phyloP scores from a whole-genome alignment of 2,797 vertebrate genomes.

The Falco peregrinus region DNA sequence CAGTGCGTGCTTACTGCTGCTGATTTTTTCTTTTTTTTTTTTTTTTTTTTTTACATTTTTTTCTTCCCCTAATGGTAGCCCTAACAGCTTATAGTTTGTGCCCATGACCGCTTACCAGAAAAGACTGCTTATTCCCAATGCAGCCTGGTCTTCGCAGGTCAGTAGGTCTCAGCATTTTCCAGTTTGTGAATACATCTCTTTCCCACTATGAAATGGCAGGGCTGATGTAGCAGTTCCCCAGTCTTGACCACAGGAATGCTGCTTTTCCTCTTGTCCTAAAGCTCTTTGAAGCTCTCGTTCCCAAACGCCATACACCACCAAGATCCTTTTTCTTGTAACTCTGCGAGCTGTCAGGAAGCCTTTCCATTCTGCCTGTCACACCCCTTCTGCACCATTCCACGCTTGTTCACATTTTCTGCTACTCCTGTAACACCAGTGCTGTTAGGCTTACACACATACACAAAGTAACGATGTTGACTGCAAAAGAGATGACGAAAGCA shows the following conservation, averaged over 20 bases:
- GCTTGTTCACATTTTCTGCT: accelerated
- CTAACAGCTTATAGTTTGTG: accelerated
- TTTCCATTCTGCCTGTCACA: accelerated
- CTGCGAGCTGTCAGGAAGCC: not conserved
- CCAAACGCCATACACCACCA: accelerated
- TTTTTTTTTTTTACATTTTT: accelerated
- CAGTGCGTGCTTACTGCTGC: accelerated
- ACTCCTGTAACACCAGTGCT: too few species aligned
- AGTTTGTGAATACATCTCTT: accelerated
- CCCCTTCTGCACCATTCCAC: not conserved
- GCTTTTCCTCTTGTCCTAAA: accelerated
- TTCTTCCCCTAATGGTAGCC: too few species aligned
- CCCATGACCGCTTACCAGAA: accelerated
- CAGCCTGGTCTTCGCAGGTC: accelerated
- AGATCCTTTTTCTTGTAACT: too few species aligned
- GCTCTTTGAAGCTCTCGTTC: accelerated
- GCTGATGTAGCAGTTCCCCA: accelerated
- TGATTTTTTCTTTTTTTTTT: too few species aligned
- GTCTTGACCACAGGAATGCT: not conserved
- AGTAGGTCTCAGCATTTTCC: not conserved
- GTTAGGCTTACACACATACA: too few species aligned
- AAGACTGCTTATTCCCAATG: accelerated
- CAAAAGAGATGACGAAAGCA: too few species aligned
- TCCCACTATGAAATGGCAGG: accelerated
- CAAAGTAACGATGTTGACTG: too few species aligned